Evolutionary conservation across 1,140 invertebrate species (phyloP).

Genomic region (Phenacoccus solenopsis): DNA sequence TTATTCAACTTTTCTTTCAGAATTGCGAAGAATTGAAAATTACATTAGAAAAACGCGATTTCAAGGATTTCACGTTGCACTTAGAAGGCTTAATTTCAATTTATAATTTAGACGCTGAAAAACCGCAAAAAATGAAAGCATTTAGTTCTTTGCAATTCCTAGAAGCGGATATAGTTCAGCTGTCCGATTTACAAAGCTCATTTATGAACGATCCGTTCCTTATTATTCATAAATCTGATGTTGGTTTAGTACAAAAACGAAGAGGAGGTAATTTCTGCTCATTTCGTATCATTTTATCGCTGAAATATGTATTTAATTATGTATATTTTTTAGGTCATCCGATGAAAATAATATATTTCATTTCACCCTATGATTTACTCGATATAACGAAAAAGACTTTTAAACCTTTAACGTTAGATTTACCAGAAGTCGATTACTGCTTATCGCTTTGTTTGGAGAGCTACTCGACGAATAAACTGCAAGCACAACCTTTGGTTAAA

Average conservation of each 20-base stretch:
- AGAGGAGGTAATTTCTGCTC: conserved; percentile 43
- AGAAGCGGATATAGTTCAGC: conserved; percentile 75
- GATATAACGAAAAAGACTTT: conserved; percentile 58
- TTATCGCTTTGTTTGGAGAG: conserved; percentile 83
- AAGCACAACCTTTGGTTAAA: conserved; percentile 65
- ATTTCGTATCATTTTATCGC: not conserved
- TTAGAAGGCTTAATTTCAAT: conserved; percentile 81
- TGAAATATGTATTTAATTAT: not conserved
- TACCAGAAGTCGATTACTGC: conserved; percentile 53
- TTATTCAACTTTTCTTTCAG: conserved; percentile 38
- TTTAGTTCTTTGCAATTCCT: conserved; percentile 82
- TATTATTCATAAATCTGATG: conserved; percentile 76
- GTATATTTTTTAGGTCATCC: conserved; percentile 53
- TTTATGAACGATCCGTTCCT: conserved; percentile 75
- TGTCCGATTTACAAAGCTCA: conserved; percentile 60
- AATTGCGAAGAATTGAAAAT: conserved; percentile 75
- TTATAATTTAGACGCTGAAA: conserved; percentile 87
- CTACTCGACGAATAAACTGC: conserved; percentile 74
- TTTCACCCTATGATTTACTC: conserved; percentile 84
- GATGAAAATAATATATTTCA: conserved; percentile 87
- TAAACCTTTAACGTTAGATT: conserved; percentile 1
- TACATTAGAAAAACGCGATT: conserved; percentile 67
- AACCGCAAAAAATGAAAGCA: conserved; percentile 86
- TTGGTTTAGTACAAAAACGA: conserved; percentile 64
- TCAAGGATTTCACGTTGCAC: conserved; percentile 84